Percentiles rank a stretch among this genome's conserved stretches.
phyloP scores from a whole-genome alignment of 2,888 invertebrate species.

The Lamellibrachia satsuma region DNA sequence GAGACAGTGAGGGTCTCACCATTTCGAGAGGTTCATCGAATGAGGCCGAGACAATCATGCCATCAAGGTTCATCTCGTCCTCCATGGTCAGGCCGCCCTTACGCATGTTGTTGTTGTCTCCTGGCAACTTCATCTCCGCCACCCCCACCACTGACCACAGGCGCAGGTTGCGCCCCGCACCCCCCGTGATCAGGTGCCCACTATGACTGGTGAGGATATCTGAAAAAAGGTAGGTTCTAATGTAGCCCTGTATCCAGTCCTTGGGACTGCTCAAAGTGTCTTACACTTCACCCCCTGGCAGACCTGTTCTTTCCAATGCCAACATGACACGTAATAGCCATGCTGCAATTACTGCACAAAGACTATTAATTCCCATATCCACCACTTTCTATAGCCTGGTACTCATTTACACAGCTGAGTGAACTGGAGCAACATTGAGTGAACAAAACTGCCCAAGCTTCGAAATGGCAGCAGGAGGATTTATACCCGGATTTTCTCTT shows the following conservation, averaged over 20 bases:
- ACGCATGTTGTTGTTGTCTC: slow-evolving; percentile 41
- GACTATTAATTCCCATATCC: no score
- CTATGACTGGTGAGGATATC: slow-evolving; percentile 50
- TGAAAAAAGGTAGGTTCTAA: slow-evolving; percentile 34
- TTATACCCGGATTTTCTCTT: no score
- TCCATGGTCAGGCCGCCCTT: slow-evolving; percentile 59
- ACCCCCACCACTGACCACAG: slow-evolving; percentile 60
- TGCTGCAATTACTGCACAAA: no score
- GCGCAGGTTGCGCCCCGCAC: slow-evolving; percentile 50
- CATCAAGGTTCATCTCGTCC: slow-evolving; percentile 63
- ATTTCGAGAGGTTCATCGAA: slow-evolving; percentile 65
- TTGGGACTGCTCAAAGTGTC: no score
- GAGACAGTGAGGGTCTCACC: slow-evolving; percentile 45
- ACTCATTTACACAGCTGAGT: no score
- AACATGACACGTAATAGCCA: no score
- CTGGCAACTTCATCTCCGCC: slow-evolving; percentile 50
- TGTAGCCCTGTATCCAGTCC: neutral
- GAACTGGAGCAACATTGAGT: no score
- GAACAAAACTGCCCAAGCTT: no score
- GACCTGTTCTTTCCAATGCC: no score
- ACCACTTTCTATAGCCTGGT: no score
- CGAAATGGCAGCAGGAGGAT: no score
- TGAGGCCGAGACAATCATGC: slow-evolving; percentile 52
- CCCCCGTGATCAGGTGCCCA: slow-evolving; percentile 56
- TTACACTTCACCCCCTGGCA: no score